Evolutionary conservation across 53 echinoderm and acorn worm species (phyloP).

Genomic region (Actinopyga echinites): DNA sequence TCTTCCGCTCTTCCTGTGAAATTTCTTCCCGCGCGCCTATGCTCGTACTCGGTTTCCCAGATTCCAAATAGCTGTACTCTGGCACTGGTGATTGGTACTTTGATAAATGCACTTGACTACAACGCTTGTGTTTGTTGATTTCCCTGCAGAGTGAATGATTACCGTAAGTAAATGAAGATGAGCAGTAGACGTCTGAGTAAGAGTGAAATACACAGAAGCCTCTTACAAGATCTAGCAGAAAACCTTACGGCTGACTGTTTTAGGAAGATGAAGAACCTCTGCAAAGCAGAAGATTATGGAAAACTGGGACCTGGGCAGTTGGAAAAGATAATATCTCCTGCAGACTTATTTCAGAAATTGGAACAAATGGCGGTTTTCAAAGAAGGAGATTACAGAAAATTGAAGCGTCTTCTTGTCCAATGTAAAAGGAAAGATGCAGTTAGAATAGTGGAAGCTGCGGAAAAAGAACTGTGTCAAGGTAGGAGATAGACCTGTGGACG

Average conservation of each 20-base stretch:
- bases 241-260: not conserved
- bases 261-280: not conserved
- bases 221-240: not conserved
- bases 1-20: too few species aligned
- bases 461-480: not conserved
- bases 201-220: not conserved
- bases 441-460: not conserved
- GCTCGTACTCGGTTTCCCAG: too few species aligned
- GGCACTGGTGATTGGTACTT: too few species aligned
- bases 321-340: slow-evolving; percentile 7
- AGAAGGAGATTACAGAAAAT: slow-evolving; percentile 2
- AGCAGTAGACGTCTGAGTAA: not conserved
- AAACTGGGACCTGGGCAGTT: not conserved
- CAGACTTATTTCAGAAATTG: not conserved
- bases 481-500: not conserved
- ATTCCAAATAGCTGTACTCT: too few species aligned
- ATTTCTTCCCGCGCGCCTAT: too few species aligned
- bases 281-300: not conserved
- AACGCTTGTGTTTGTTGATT: too few species aligned
- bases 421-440: not conserved
- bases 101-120: too few species aligned
- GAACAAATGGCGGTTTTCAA: slow-evolving; percentile 19
- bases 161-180: not conserved
- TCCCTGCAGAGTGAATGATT: too few species aligned
- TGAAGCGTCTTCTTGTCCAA: not conserved